A percentile compares a stretch with the other conserved stretches of the same genome.
Evolutionary conservation across 2,113 vertebrate genomes (phyloP).

Genomic region (Phrynocephalus versicolor): DNA sequence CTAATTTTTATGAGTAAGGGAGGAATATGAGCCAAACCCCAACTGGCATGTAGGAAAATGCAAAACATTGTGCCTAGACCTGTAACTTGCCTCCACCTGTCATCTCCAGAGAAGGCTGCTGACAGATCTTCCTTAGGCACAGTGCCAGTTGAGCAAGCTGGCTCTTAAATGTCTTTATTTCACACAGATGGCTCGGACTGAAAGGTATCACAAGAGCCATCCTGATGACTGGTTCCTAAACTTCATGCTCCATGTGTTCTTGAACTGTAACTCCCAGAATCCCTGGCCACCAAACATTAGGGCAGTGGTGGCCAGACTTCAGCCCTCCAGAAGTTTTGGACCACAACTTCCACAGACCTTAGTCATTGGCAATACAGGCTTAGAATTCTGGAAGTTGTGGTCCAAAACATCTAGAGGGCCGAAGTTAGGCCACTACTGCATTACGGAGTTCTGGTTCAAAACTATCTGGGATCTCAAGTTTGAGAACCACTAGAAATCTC

Average conservation of each 20-base stretch:
- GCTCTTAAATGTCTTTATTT: neutral
- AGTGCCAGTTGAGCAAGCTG: neutral
- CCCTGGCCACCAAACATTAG: too few species aligned
- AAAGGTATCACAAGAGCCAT: neutral
- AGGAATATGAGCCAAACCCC: neutral
- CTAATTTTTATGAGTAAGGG: neutral
- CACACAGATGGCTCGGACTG: neutral
- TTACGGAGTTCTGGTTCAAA: too few species aligned
- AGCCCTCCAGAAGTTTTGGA: too few species aligned
- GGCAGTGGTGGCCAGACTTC: too few species aligned
- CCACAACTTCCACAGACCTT: too few species aligned
- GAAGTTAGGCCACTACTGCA: too few species aligned
- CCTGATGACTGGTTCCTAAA: too few species aligned
- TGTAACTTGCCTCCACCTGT: neutral
- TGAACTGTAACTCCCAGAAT: neutral
- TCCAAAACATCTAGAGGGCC: too few species aligned
- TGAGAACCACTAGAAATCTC: neutral
- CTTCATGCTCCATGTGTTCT: too few species aligned
- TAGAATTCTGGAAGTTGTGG: too few species aligned
- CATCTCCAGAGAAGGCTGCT: neutral
- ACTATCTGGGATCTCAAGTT: too few species aligned
- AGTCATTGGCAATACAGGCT: too few species aligned
- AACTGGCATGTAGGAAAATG: neutral
- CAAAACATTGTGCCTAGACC: neutral
- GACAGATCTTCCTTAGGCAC: neutral